Evolutionary conservation across 2,888 invertebrate species (phyloP).

Genomic region (Drosophila neutralis): DNA sequence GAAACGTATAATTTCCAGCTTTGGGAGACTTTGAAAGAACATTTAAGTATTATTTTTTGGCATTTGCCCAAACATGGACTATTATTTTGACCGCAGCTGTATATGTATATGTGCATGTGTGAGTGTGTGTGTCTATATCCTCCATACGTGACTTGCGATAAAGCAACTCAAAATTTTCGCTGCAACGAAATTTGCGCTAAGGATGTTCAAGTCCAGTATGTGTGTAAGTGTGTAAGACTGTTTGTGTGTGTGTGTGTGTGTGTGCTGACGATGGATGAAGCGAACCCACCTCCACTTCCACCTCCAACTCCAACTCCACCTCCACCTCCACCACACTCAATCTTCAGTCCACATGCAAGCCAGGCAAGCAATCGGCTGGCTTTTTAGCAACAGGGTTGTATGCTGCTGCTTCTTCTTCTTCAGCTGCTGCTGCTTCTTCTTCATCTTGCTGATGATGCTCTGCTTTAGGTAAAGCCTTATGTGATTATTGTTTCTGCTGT

Average conservation of each 20-base stretch:
- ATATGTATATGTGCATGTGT: slow-evolving; percentile 40
- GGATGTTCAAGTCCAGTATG: slow-evolving; percentile 61
- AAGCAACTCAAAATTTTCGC: slow-evolving; percentile 77
- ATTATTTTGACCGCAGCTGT: neutral
- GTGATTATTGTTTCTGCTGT: slow-evolving; percentile 47
- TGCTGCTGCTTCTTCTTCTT: slow-evolving; percentile 10
- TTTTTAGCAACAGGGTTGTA: slow-evolving; percentile 53
- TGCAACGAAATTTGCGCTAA: slow-evolving; percentile 76
- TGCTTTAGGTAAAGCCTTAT: slow-evolving; percentile 21
- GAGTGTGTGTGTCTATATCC: slow-evolving; percentile 27
- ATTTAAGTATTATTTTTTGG: neutral
- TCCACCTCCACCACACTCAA: slow-evolving; percentile 8
- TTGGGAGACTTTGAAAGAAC: neutral
- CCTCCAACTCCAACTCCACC: slow-evolving; percentile 12
- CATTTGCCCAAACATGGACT: neutral
- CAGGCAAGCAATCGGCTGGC: slow-evolving; percentile 41
- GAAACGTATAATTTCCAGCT: neutral
- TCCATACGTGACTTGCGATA: slow-evolving; percentile 65
- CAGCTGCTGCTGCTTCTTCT: slow-evolving; percentile 3
- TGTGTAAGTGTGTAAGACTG: slow-evolving; percentile 27
- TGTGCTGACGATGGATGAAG: slow-evolving; percentile 43
- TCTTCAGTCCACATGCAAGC: slow-evolving; percentile 12
- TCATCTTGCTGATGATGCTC: slow-evolving; percentile 13
- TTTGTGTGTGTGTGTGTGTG: slow-evolving; percentile 25
- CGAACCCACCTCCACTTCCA: slow-evolving; percentile 29